Conservation (phyloP, 2,113 vertebrate genomes). For the Embiotoca jacksoni region DNA sequence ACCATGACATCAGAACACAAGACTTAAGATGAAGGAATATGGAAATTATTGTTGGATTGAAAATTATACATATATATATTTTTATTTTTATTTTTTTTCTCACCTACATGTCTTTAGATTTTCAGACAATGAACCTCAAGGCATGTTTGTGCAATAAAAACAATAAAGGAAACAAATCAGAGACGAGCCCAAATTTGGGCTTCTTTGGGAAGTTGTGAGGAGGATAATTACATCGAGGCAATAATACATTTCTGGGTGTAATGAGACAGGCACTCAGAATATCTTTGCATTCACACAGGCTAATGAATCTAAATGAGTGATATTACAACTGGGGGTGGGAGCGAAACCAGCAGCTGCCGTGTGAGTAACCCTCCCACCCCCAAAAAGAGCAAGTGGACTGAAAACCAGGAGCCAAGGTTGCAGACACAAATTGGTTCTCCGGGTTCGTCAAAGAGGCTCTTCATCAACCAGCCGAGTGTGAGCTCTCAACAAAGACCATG, state of each 20-base stretch:
- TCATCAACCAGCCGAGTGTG: conserved; percentile 19
- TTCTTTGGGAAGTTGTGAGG: background rate
- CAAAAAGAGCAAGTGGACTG: conserved; percentile 14
- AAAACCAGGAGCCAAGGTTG: conserved; percentile 15
- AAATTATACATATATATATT: background rate
- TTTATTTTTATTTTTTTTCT: background rate
- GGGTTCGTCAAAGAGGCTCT: conserved; percentile 38
- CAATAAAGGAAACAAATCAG: conserved; percentile 46
- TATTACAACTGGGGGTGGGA: conserved; percentile 60
- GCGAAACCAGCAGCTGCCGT: conserved; percentile 27
- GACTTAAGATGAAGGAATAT: conserved; percentile 4
- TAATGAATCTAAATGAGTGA: conserved; percentile 69
- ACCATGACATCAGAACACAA: background rate
- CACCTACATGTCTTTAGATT: background rate
- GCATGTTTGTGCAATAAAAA: conserved; percentile 8
- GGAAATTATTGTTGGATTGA: background rate
- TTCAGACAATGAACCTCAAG: conserved; percentile 42
- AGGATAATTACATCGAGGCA: conserved; percentile 61
- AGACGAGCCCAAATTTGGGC: conserved; percentile 35
- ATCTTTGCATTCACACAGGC: conserved; percentile 46
- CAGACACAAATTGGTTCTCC: conserved; percentile 27
- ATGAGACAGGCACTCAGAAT: conserved; percentile 63
- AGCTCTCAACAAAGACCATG: background rate
- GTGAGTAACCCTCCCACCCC: conserved; percentile 7
- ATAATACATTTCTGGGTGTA: conserved; percentile 60